Conservation (phyloP, 2,888 invertebrate genomes). For the Athetis lepigone region DNA sequence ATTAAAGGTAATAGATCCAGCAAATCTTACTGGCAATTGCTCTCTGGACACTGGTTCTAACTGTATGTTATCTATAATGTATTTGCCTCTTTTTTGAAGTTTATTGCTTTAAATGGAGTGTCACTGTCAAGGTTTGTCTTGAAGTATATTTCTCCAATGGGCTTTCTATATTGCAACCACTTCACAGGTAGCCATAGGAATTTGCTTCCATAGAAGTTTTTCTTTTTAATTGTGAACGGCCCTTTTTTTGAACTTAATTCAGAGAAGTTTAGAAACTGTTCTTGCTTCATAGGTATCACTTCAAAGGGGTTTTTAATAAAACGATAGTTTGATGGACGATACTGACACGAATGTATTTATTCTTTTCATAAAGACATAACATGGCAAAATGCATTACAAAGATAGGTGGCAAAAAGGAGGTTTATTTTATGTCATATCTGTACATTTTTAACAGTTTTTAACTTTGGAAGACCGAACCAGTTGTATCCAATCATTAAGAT, state of each 20-base stretch:
- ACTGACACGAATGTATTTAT: too few species aligned
- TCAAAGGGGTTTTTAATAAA: background rate
- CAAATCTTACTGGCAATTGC: background rate
- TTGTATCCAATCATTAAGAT: slow-evolving; percentile 21
- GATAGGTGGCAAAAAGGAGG: too few species aligned
- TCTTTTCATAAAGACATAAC: too few species aligned
- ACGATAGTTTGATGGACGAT: too few species aligned
- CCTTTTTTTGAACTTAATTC: slow-evolving; percentile 40
- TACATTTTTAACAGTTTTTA: too few species aligned
- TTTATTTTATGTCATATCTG: too few species aligned
- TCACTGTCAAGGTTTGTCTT: slow-evolving; percentile 29
- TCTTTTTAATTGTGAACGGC: slow-evolving; percentile 41
- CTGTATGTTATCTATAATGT: slow-evolving; percentile 5
- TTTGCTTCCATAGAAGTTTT: slow-evolving; percentile 13
- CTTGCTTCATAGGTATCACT: slow-evolving; percentile 8
- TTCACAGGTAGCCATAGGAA: slow-evolving; percentile 31
- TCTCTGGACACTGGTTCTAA: slow-evolving; percentile 7
- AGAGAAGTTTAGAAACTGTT: slow-evolving; percentile 19
- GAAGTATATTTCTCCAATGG: slow-evolving; percentile 31
- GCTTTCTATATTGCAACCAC: slow-evolving; percentile 45
- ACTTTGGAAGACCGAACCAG: slow-evolving; percentile 16
- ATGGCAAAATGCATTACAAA: too few species aligned
- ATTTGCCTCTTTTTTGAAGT: slow-evolving; percentile 36
- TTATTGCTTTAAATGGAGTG: slow-evolving; percentile 8
- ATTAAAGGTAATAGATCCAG: background rate